Percentiles rank a stretch among this genome's conserved stretches.
These are phyloP conservation scores for Octopus sinensis DNA, from an alignment of 1,140 invertebrate genomes.

Conservation along the genomic window DNA sequence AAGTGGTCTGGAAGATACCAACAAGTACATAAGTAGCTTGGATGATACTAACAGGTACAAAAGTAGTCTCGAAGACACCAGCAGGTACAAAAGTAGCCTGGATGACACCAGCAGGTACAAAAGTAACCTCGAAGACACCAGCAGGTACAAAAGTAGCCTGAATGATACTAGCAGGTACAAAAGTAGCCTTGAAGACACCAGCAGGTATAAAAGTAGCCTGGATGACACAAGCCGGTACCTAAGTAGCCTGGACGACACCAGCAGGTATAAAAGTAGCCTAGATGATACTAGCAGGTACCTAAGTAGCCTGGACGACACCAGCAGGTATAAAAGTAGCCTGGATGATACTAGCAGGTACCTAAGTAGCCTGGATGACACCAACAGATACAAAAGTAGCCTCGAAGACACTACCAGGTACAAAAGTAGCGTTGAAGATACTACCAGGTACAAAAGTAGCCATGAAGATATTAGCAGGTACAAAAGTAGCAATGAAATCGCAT, in stretches of 20 bases:
- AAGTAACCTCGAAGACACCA: neutral
- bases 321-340: too few relatives aligned
- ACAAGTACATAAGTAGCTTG: slow-evolving; percentile 46
- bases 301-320: too few relatives aligned
- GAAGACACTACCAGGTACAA: neutral
- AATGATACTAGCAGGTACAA: too few relatives aligned
- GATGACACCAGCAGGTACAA: slow-evolving; percentile 33
- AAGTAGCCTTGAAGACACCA: too few relatives aligned
- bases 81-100: neutral
- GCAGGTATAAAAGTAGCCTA: too few relatives aligned
- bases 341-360: too few relatives aligned
- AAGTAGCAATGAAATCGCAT: slow-evolving; percentile 41
- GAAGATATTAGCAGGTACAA: slow-evolving; percentile 39
- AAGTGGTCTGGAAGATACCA: neutral
- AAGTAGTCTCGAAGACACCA: neutral
- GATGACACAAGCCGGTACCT: too few relatives aligned
- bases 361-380: too few relatives aligned
- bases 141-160: slow-evolving; percentile 30
- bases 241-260: too few relatives aligned
- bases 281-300: too few relatives aligned
- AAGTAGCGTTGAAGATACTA: too few relatives aligned
- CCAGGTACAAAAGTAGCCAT: neutral
- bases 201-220: too few relatives aligned
- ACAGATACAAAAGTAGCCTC: neutral
- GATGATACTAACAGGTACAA: neutral